Evolutionary conservation across 2,797 vertebrate genomes (phyloP), one percentile per base, ranked within the genome.

Genomic region (Neosalanx taihuensis): DNA sequence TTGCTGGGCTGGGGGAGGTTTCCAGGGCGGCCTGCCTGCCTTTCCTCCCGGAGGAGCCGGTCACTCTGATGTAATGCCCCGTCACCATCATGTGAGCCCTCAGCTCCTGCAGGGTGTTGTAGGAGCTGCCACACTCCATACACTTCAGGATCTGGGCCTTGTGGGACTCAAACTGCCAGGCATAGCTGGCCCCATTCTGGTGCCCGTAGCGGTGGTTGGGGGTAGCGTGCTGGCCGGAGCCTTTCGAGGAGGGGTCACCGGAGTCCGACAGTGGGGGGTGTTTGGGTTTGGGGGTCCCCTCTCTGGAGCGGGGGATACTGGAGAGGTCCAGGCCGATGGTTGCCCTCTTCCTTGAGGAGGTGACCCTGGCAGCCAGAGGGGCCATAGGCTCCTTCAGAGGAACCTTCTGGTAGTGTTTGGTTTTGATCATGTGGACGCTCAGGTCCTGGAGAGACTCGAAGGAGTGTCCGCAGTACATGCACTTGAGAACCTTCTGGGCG

Each of bases 351-450:
- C 94, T 95, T 9, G 95, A 89, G 17, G 95, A 94, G 70, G 97
- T 90, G 70, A 96, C 95, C 93, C 98, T 99, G 86, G 95, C 91
- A 80, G 96, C 89, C 72, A 99, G 92, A 0, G 96, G 95, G 51
- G 94, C 94, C 92, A 98, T 94, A 13, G 97, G 96, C 87, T 99
- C 98, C 91, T 98, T 99, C 83, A 99, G 95, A 96, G 98, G 98
- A 95, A 99, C 98, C 96, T 99, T 99, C 91, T 99, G 98, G 94
- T 99, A 99, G 91, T 99, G 98, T 96, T 99, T 99, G 72, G 98
- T 99, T 92, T 99, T 99, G 88, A 99, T 99, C 98, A 99, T 99
- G 72, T 99, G 98, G 77, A 99, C 98, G 63, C 98, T 99, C 79
- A 99, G 88, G 86, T 99, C 98, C 90, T 99, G 98, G 68, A 99